Base-by-base conservation (phyloP, 1,140 invertebrate species). In the Bombus picipes region DNA sequence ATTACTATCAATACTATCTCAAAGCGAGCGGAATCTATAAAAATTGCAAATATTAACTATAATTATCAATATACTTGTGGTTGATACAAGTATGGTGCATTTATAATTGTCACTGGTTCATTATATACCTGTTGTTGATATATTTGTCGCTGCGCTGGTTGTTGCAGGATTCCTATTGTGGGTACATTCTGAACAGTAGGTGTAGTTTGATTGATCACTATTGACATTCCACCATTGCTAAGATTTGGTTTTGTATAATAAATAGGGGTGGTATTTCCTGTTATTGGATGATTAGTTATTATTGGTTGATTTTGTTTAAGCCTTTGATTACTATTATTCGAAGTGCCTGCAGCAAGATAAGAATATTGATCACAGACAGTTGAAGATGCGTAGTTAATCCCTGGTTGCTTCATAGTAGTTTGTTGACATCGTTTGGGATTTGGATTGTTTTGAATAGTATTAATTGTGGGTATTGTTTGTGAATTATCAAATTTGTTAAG, bases 181-280 rank as follows among this genome's bases (percentile, higher is more conserved):
- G 85, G 12, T 28, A 85, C 5, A 39, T 37, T 80, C 10, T 71
- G 39, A 4, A 72, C 8, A n/a, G n/a, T 2, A 28, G 66, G 59
- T 28, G 77, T 10, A 6, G 39, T 59, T 25, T 72, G 76, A 39
- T 84, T 84, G 4, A 84, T 79, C 1, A 85, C 68, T 37, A 85
- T 62, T 18, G 77, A 62, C 77, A 85, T 80, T 13, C 68, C 57
- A 18, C 77, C 57, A 2, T 0, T 13, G 0, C 5, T 9, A 28
- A 1, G 25, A n/a, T 12, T 13, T 10, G 57, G 0, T 53, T 37
- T 73, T 5, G 53, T 47, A n/a, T 72, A 80, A 37, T 62, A 79
- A 37, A 72, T 1, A 13, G 43, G 6, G 32, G 39, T 2, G 4
- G 13, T 5, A 10, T 28, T 34, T 34, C 13, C 9, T 15, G 43